Percentiles rank a stretch among this genome's conserved stretches.
These are phyloP conservation scores for Sphinx pinastri DNA, from an alignment of 2,888 invertebrate genomes.

Conservation along the genomic window DNA sequence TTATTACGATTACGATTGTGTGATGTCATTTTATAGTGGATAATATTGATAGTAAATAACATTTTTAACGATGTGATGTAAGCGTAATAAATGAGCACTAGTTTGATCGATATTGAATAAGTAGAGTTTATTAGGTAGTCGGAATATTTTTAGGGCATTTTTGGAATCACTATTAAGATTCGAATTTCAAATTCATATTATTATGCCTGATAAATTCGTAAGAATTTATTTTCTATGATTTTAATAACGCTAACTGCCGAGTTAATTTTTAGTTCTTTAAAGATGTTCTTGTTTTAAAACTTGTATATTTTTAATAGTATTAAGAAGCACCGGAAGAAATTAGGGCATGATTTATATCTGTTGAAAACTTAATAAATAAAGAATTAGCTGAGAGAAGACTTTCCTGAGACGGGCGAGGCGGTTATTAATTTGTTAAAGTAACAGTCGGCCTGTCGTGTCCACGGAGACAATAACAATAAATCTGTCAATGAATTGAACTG, in stretches of 20 bases:
- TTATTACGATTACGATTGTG: conserved; percentile 34
- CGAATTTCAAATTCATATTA: conserved; percentile 1
- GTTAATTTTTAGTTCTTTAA: neutral
- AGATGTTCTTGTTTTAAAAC: neutral
- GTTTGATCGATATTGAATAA: neutral
- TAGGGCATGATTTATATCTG: conserved; percentile 15
- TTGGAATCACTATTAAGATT: neutral
- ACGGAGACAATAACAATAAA: conserved; percentile 53
- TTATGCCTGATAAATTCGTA: no score
- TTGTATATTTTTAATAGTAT: neutral
- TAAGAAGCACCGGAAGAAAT: conserved; percentile 13
- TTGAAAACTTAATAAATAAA: conserved; percentile 13
- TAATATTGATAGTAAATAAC: neutral
- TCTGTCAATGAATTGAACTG: conserved; percentile 49
- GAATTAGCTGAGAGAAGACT: conserved; percentile 25
- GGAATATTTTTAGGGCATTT: no score
- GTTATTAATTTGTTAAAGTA: conserved; percentile 53
- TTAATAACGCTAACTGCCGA: no score
- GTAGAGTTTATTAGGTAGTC: no score
- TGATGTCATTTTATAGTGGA: conserved; percentile 39
- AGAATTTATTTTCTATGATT: no score
- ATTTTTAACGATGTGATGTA: neutral
- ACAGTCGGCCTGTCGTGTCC: conserved; percentile 35
- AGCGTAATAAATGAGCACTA: neutral
- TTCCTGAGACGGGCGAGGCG: conserved; percentile 36